These are phyloP conservation scores for Plodia interpunctella DNA, from an alignment of 1,140 invertebrate species.

Conservation along the genomic window DNA sequence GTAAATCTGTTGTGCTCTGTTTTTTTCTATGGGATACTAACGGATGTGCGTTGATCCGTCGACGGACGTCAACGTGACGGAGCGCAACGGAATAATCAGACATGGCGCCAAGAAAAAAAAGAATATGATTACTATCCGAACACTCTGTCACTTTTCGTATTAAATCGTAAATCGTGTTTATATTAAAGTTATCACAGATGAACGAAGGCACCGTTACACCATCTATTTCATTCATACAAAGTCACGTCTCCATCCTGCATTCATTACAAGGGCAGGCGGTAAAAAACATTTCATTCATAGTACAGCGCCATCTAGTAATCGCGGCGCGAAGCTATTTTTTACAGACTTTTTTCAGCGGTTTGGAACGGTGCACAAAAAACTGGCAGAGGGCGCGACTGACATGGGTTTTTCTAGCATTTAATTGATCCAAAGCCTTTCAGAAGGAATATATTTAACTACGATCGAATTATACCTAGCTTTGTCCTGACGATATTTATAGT, in stretches of 20 bases:
- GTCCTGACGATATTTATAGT: no score
- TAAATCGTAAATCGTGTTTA: no score
- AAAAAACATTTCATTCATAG: slow-evolving; percentile 14
- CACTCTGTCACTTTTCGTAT: no score
- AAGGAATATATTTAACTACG: not conserved
- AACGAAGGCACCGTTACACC: not conserved
- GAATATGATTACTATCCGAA: no score
- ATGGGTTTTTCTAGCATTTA: slow-evolving; percentile 4
- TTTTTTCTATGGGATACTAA: no score
- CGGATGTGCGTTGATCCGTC: no score
- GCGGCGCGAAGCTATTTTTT: slow-evolving; percentile 24
- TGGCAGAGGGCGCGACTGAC: slow-evolving; percentile 26
- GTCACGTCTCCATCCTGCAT: not conserved
- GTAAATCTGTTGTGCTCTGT: no score
- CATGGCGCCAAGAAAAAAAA: no score
- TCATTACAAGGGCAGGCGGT: slow-evolving; percentile 1
- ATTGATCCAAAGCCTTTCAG: slow-evolving; percentile 2
- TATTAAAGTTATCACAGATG: no score
- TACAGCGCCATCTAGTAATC: slow-evolving; percentile 24
- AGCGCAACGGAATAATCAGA: no score
- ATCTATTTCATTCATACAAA: slow-evolving; percentile 7
- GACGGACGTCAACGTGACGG: no score
- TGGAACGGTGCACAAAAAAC: slow-evolving; percentile 14
- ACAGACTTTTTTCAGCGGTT: slow-evolving; percentile 15
- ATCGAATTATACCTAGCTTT: no score